These are phyloP conservation scores for Sciurus vulgaris DNA, from an alignment of 2,797 vertebrate genomes.

Conservation along the genomic window DNA sequence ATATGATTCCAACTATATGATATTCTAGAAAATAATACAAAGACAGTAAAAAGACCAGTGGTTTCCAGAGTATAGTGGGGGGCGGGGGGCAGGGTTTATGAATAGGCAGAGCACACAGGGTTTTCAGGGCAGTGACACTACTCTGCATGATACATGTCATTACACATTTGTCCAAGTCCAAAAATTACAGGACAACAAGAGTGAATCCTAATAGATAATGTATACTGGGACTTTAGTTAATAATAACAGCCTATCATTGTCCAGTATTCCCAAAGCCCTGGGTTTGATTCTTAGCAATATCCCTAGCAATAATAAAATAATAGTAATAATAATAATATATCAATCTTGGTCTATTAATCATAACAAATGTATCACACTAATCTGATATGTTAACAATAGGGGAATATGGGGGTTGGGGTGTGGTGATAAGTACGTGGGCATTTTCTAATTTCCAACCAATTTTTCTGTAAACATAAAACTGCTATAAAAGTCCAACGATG, in stretches of 20 bases:
- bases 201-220: background rate
- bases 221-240: background rate
- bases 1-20: too few species aligned
- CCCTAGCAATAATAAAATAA: background rate
- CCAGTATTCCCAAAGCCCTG: background rate
- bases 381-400: background rate
- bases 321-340: background rate
- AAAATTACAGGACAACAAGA: background rate
- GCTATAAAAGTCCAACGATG: background rate
- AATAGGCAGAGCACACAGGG: background rate
- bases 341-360: background rate
- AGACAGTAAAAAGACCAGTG: background rate
- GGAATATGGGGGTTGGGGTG: background rate
- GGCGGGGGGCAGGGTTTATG: too few species aligned
- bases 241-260: background rate
- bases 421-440: background rate
- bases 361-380: background rate
- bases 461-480: constrained; percentile 17
- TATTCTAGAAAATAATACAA: background rate
- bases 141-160: background rate
- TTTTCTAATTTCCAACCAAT: background rate
- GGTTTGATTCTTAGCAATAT: background rate
- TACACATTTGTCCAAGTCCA: background rate
- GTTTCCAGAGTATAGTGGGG: background rate
- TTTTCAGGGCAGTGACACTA: background rate